Base-by-base conservation (phyloP, 2,113 vertebrate genomes). In the Sinocyclocheilus rhinocerous region DNA sequence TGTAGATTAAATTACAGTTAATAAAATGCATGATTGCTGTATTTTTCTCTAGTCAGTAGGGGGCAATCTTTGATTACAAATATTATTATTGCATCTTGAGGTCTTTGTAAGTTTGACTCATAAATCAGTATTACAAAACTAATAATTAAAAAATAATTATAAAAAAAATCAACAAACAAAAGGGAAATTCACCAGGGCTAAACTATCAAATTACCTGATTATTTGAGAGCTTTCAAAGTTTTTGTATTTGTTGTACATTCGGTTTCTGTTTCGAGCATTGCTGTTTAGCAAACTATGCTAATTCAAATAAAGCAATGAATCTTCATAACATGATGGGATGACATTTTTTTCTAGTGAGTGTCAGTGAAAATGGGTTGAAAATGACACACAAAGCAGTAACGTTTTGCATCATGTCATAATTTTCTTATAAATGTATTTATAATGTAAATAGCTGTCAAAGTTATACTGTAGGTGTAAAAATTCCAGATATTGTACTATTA, bases 1-100 rank as follows among this genome's bases (percentile, higher is more conserved):
- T 81, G 13, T 13, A 81, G 7, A 24, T 81, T 42, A 10, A 24
- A 65, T n/a, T 24, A 45, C 73, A 83, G 78, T 33, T 61, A 24
- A 85, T 55, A 22, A 39, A 69, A 39, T 20, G 20, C 11, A n/a
- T 65, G 48, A 61, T 82, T 75, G 22, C 57, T 45, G 50, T 65
- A 55, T 33, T 65, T 45, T 29, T 76, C 26, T 76, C 75, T 55
- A 22, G 76, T 50, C 87, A 80, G 76, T 55, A 88, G 87, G 81
- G 84, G 87, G 87, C 87, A 80, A 84, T 36, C 33, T 78, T 26
- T 50, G 80, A 73, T 52, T 55, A 88, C 16, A 20, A 79, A 50
- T 55, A 15, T n/a, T 52, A 72, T 36, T 65, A 65, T 81, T 67
- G 39, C n/a, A 24, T 65, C 15, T 45, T 0, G 9, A 39, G 55